Percentiles rank a stretch among this genome's conserved stretches.
These are phyloP conservation scores for Lota lota DNA, from an alignment of 2,113 vertebrate genomes.

Conservation along the genomic window DNA sequence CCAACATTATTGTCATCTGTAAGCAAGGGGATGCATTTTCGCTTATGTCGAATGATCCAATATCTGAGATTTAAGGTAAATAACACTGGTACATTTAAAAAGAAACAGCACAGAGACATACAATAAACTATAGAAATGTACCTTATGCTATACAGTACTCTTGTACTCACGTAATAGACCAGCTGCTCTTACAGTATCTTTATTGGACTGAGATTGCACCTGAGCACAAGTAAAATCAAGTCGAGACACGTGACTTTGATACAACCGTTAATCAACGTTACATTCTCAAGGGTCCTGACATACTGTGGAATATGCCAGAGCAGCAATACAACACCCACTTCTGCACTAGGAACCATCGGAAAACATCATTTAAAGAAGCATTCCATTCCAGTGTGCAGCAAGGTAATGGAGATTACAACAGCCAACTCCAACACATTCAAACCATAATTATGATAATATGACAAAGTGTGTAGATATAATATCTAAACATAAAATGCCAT, in stretches of 20 bases:
- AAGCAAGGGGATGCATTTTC: no score
- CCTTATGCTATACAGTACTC: not conserved
- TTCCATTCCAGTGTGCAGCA: not conserved
- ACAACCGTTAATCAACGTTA: not conserved
- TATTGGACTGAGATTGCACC: not conserved
- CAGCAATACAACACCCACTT: not conserved
- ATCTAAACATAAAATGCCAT: not conserved
- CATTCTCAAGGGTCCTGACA: not conserved
- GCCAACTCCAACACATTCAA: no score
- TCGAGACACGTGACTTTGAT: not conserved
- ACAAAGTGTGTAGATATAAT: not conserved
- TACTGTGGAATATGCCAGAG: not conserved
- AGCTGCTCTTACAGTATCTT: not conserved
- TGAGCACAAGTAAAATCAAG: not conserved
- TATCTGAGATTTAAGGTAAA: not conserved
- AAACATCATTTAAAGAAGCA: not conserved
- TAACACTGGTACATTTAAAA: not conserved
- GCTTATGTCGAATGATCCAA: no score
- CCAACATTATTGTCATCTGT: no score
- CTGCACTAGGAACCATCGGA: not conserved
- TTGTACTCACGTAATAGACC: not conserved
- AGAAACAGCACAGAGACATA: not conserved
- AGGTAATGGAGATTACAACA: not conserved
- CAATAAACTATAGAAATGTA: no score
- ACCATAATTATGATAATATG: not conserved